These are phyloP conservation scores for Brachystomella parvula DNA, from an alignment of 1,140 invertebrate species.

Conservation along the genomic window DNA sequence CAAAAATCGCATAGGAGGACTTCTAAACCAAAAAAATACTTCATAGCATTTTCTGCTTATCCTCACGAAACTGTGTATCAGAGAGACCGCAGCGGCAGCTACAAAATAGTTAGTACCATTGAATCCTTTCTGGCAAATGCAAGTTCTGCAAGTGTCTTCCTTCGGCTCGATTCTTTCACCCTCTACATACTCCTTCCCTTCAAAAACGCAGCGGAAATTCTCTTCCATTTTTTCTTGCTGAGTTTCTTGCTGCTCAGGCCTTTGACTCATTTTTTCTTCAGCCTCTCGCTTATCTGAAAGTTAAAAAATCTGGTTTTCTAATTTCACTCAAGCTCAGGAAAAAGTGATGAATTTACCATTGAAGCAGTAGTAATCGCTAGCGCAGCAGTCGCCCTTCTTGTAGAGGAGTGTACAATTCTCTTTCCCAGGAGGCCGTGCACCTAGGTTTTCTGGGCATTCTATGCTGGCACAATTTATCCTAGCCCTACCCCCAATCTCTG, in stretches of 20 bases:
- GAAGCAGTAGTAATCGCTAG: conserved; percentile 28
- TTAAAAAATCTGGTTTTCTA: background rate
- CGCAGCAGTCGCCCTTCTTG: conserved; percentile 30
- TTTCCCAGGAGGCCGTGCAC: conserved; percentile 26
- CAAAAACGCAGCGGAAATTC: conserved; percentile 19
- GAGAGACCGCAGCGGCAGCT: too few species aligned
- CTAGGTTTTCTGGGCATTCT: conserved; percentile 34
- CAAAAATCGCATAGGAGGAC: too few species aligned
- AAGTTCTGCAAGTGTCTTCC: conserved; percentile 24
- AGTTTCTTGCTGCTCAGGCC: background rate
- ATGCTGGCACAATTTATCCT: conserved; percentile 35
- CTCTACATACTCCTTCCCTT: conserved; percentile 25
- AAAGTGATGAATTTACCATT: conserved; percentile 20
- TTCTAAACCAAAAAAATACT: too few species aligned
- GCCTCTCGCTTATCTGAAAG: background rate
- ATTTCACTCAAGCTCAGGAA: too few species aligned
- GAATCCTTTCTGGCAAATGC: conserved; percentile 27
- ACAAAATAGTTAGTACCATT: conserved; percentile 18
- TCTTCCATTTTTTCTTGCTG: background rate
- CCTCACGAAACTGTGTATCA: too few species aligned
- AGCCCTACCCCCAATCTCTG: background rate
- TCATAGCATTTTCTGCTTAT: too few species aligned
- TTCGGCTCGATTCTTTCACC: conserved; percentile 34
- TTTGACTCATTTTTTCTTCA: background rate
- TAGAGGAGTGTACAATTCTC: conserved; percentile 29